Percentiles rank a stretch among this genome's conserved stretches.
Conservation (phyloP, 2,888 invertebrate species). For the Ariolimax columbianus region DNA sequence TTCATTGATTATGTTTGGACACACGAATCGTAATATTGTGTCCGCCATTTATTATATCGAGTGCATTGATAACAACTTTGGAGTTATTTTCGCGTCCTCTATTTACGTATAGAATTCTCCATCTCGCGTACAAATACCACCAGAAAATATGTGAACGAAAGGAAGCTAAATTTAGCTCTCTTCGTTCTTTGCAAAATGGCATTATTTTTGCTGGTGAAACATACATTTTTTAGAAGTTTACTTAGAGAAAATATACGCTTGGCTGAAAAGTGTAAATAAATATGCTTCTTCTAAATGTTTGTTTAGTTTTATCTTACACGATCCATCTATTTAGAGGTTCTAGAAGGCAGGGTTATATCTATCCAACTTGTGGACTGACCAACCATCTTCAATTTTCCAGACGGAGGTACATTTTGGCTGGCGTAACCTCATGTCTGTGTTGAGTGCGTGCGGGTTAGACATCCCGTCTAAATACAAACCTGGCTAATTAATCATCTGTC, state of each 20-base stretch:
- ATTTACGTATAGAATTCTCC: not conserved
- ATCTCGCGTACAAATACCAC: not conserved
- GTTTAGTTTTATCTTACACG: not conserved
- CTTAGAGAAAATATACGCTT: not conserved
- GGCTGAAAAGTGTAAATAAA: not conserved
- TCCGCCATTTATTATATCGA: not conserved
- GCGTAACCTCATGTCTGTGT: not conserved
- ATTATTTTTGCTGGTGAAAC: not conserved
- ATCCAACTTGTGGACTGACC: not conserved
- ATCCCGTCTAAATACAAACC: not conserved
- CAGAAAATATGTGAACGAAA: slow-evolving; percentile 6
- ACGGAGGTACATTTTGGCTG: not conserved
- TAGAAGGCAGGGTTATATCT: not conserved
- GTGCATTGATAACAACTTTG: not conserved
- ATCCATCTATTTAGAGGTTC: not conserved
- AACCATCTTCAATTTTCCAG: not conserved
- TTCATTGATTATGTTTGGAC: not conserved
- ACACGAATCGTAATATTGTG: not conserved
- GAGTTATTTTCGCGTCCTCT: not conserved
- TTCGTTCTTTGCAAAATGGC: not conserved
- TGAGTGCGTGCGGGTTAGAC: not conserved
- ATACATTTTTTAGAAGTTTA: not conserved
- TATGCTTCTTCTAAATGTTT: not conserved
- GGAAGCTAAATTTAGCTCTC: not conserved
- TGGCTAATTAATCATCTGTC: not conserved